Percentiles rank a stretch among this genome's conserved stretches.
Evolutionary conservation across 37 sponge, comb jelly and placozoan species (phyloP).

Genomic region (Crambe crambe): DNA sequence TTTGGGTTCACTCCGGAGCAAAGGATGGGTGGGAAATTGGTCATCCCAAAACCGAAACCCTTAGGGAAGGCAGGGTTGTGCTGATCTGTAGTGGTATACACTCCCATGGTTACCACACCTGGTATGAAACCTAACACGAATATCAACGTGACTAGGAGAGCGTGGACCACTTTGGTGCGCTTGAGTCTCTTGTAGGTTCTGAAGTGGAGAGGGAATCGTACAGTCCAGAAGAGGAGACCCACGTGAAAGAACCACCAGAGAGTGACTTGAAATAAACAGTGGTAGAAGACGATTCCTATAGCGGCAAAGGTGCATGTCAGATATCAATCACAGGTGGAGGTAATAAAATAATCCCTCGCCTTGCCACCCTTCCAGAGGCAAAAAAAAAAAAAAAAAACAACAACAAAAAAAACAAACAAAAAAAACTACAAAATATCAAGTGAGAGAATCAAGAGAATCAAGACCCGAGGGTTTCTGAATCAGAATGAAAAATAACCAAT

Average conservation of each 20-base stretch:
- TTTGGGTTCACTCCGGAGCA: slow-evolving; percentile 7
- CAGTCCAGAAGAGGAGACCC: slow-evolving; percentile 6
- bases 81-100: not conserved
- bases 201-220: slow-evolving; percentile 38
- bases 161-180: slow-evolving; percentile 34
- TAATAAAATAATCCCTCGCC: too few relatives aligned
- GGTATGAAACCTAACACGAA: slow-evolving; percentile 23
- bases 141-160: not conserved
- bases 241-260: slow-evolving; percentile 47
- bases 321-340: too few relatives aligned
- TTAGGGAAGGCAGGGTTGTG: not conserved
- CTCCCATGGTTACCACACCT: slow-evolving; percentile 8
- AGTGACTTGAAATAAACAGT: slow-evolving; percentile 21
- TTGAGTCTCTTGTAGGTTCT: not conserved
- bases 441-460: too few relatives aligned
- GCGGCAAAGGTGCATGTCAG: not conserved
- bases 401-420: too few relatives aligned
- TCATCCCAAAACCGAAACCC: slow-evolving; percentile 10
- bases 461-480: too few relatives aligned
- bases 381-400: too few relatives aligned
- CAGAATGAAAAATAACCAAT: too few relatives aligned
- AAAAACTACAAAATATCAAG: too few relatives aligned
- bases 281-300: slow-evolving; percentile 39
- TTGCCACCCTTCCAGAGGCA: too few relatives aligned
- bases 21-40: slow-evolving; percentile 15